These are phyloP conservation scores for Mormyrops boulengeri DNA, from an alignment of 2,797 vertebrate genomes.

Conservation along the genomic window DNA sequence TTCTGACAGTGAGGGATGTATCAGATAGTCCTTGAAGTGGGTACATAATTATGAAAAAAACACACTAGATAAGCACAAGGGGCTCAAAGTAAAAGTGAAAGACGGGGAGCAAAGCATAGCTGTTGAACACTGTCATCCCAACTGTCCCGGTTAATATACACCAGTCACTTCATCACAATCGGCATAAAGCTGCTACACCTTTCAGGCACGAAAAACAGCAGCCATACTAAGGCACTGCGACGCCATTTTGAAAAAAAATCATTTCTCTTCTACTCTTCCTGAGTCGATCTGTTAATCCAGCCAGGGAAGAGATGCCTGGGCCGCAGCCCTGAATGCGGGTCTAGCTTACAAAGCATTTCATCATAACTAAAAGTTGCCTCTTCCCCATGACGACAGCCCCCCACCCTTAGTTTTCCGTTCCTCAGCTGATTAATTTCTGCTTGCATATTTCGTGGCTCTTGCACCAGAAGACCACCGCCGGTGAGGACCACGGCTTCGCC, in stretches of 20 bases:
- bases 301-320: neutral
- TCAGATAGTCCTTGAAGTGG: neutral
- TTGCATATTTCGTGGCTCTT: neutral
- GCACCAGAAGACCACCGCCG: neutral
- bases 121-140: neutral
- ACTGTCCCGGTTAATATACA: neutral
- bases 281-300: neutral
- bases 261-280: neutral
- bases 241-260: neutral
- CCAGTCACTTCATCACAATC: neutral
- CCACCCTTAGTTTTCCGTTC: conserved; percentile 11
- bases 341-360: conserved; percentile 67
- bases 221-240: neutral
- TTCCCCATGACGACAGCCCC: conserved; percentile 34
- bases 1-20: neutral
- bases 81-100: neutral
- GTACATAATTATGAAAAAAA: neutral
- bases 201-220: neutral
- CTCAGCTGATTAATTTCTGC: neutral
- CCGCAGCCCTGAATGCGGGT: neutral
- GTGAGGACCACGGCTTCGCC: neutral
- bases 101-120: neutral
- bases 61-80: neutral
- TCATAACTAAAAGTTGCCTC: conserved; percentile 48
- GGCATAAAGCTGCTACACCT: neutral